A percentile compares a stretch with the other conserved stretches of the same genome.
These are phyloP conservation scores for Perca schrenkii DNA, from an alignment of 2,113 vertebrate species.

Conservation along the genomic window DNA sequence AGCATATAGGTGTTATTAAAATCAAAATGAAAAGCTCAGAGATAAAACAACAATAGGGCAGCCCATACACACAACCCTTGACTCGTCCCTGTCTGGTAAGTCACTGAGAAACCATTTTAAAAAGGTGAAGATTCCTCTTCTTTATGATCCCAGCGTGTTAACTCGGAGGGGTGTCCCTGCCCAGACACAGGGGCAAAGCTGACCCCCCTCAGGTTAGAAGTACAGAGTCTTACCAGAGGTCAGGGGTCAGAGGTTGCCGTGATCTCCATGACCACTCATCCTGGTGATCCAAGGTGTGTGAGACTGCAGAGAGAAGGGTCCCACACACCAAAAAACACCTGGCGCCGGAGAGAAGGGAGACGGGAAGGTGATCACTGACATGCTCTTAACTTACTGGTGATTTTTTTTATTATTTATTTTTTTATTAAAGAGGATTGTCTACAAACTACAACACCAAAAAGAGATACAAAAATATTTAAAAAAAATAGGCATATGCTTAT, in stretches of 20 bases:
- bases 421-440: not conserved
- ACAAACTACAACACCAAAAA: too few relatives aligned
- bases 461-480: too few relatives aligned
- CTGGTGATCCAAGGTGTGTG: conserved; percentile 78
- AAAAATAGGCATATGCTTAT: too few relatives aligned
- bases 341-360: conserved; percentile 54
- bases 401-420: too few relatives aligned
- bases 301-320: conserved; percentile 35
- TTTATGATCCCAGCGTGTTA: conserved; percentile 21
- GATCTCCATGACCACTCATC: conserved; percentile 61
- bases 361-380: not conserved
- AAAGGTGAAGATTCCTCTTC: conserved; percentile 22
- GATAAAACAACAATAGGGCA: conserved; percentile 46
- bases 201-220: conserved; percentile 30
- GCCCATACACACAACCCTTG: conserved; percentile 59
- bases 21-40: conserved; percentile 38
- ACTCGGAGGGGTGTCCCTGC: conserved; percentile 46
- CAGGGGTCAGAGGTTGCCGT: conserved; percentile 62
- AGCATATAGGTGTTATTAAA: conserved; percentile 51
- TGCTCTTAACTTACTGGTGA: not conserved
- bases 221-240: conserved; percentile 40
- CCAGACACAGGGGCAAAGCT: conserved; percentile 44
- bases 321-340: conserved; percentile 79
- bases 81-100: conserved; percentile 57
- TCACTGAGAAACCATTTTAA: conserved; percentile 2